A percentile compares a stretch with the other conserved stretches of the same genome.
These are phyloP conservation scores for Tetramorium parvispinum DNA, from an alignment of 1,140 invertebrate genomes.

Conservation along the genomic window DNA sequence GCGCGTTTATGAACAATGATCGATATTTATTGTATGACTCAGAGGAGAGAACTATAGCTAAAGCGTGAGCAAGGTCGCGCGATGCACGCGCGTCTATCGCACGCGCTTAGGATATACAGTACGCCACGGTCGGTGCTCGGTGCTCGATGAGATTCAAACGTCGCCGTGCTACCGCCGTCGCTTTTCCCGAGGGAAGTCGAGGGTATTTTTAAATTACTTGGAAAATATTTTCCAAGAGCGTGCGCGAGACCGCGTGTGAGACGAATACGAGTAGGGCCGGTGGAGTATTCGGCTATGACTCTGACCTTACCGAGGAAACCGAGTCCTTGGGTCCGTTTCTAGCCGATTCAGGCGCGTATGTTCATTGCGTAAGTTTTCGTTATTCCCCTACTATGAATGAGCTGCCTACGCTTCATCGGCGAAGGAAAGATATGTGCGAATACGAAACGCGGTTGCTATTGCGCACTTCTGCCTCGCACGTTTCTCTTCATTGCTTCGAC, in stretches of 20 bases:
- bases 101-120: slow-evolving; percentile 57
- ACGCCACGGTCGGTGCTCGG: slow-evolving; percentile 40
- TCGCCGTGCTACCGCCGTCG: slow-evolving; percentile 48
- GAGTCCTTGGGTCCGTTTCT: slow-evolving; percentile 61
- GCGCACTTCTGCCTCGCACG: neutral
- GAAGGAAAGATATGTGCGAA: slow-evolving; percentile 19
- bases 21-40: slow-evolving; percentile 82
- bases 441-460: slow-evolving; percentile 18
- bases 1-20: slow-evolving; percentile 74
- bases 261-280: neutral
- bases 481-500: slow-evolving; percentile 4
- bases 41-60: slow-evolving; percentile 71
- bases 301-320: slow-evolving; percentile 24
- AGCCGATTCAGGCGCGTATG: slow-evolving; percentile 66
- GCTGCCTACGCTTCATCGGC: neutral
- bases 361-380: slow-evolving; percentile 45
- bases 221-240: slow-evolving; percentile 65
- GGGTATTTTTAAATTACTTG: slow-evolving; percentile 59
- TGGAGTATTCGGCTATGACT: slow-evolving; percentile 41
- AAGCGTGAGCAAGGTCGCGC: slow-evolving; percentile 73
- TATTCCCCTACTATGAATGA: slow-evolving; percentile 34
- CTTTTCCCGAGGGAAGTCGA: neutral
- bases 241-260: slow-evolving; percentile 59
- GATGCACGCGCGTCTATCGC: slow-evolving; percentile 67
- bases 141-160: slow-evolving; percentile 46